Percentiles rank a stretch among this genome's conserved stretches.
Evolutionary conservation across 2,797 vertebrate genomes (phyloP).

Genomic region (Paratrypauchen microcephalus): DNA sequence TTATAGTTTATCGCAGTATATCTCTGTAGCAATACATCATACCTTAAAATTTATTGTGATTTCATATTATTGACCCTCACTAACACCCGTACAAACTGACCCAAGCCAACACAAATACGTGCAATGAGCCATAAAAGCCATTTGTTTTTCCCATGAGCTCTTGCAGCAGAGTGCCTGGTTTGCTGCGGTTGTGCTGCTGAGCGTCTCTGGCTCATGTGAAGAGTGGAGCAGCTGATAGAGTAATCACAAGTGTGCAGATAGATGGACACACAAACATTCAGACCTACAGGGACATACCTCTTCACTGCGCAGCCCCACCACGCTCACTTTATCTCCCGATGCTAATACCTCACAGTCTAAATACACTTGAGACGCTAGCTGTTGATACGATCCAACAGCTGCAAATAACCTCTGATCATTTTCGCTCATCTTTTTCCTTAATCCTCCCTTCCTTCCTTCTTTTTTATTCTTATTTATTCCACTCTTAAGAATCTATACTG

Average conservation of each 20-base stretch:
- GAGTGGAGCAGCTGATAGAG: conserved; percentile 34
- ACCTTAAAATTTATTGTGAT: too few species aligned
- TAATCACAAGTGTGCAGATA: conserved; percentile 28
- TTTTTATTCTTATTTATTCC: conserved; percentile 8
- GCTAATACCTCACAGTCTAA: conserved; percentile 34
- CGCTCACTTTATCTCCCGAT: conserved; percentile 35
- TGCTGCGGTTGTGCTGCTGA: conserved; percentile 5
- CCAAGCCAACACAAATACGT: too few species aligned
- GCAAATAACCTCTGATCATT: conserved; percentile 21
- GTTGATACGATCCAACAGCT: conserved; percentile 56
- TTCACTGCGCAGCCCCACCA: conserved; percentile 14
- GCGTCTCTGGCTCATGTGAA: conserved; percentile 17
- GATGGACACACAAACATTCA: conserved; percentile 52
- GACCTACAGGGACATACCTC: conserved; percentile 28
- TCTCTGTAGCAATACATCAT: too few species aligned
- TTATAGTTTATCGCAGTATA: too few species aligned
- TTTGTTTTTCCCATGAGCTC: neutral
- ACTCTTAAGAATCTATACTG: conserved; percentile 20
- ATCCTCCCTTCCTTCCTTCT: conserved; percentile 17
- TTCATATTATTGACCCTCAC: too few species aligned
- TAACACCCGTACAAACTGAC: too few species aligned
- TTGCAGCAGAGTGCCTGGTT: neutral
- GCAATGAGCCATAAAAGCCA: neutral
- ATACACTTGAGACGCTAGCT: conserved; percentile 45
- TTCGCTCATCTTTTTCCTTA: conserved; percentile 33